These are phyloP conservation scores for Chrysemys picta DNA, from an alignment of 2,113 vertebrate species.

Conservation along the genomic window DNA sequence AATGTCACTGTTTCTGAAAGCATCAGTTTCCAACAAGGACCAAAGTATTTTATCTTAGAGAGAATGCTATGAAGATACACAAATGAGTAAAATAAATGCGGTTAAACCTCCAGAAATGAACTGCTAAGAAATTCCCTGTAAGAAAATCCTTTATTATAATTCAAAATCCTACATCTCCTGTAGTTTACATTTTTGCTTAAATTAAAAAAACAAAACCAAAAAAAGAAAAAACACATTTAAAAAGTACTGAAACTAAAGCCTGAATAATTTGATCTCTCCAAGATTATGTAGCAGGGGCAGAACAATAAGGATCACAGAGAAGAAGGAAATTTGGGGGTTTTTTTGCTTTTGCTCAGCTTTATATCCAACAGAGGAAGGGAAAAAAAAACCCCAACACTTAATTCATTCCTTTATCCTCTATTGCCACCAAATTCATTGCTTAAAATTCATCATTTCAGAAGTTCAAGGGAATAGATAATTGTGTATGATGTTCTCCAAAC, in stretches of 20 bases:
- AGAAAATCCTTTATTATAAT: not conserved
- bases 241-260: fast-evolving
- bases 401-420: not conserved
- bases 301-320: not conserved
- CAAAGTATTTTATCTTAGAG: not conserved
- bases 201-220: not conserved
- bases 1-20: not conserved
- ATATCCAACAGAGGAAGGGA: not conserved
- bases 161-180: not conserved
- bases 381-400: too few species aligned
- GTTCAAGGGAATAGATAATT: not conserved
- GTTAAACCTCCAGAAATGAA: not conserved
- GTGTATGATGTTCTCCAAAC: not conserved
- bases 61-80: not conserved
- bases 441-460: not conserved
- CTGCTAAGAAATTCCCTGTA: not conserved
- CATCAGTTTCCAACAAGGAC: fast-evolving
- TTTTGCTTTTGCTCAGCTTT: not conserved
- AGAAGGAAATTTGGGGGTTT: not conserved
- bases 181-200: not conserved
- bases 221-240: not conserved
- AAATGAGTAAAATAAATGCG: fast-evolving
- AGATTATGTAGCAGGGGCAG: not conserved
- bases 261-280: not conserved
- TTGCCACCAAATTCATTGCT: not conserved